Base-by-base conservation (phyloP, 2,797 vertebrate species). In the Platalea minor region DNA sequence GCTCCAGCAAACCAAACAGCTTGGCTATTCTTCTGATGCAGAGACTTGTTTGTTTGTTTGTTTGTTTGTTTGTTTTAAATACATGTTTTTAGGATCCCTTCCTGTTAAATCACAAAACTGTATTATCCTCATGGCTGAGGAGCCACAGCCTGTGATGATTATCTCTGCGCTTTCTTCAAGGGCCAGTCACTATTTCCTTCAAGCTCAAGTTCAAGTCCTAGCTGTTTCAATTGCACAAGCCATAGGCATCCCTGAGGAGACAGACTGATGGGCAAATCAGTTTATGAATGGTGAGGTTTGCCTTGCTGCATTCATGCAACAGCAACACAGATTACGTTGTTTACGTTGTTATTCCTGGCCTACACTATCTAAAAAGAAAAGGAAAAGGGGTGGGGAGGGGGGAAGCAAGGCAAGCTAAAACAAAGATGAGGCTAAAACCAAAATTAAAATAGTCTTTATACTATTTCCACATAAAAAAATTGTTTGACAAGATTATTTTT, bases 351-450 rank as follows among this genome's bases (percentile, higher is more conserved):
- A 90, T 91, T 97, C 48, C 64, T 92, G 88, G 84, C 37, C 76
- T 95, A 90, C 2, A 5, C 64, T 84, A 65, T 69, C 72, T 87
- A 67, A 91, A 87, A 83, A 61, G 48, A 76, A 82, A 94, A 85
- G 41, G n/a, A 63, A 89, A 18, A 9, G 17, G 57, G 15, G 28
- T 37, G 28, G 20, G 48, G n/a, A 89, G 59, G 23, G 35, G 8
- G 56, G 53, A 77, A 96, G 88, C 50, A 97, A 96, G 53, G 37
- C 81, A 95, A 91, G 92, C 83, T 91, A 97, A 96, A 97, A 68
- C 77, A 95, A 96, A 96, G 78, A 93, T 89, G 91, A 97, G 76
- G 35, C 54, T 91, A 94, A 91, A 85, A 82, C 46, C 57, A 82
- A 88, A 96, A 60, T 76, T 54, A 96, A 89, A 91, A 92, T 79